Percentiles rank a stretch among this genome's conserved stretches.
Evolutionary conservation across 2,113 vertebrate species (phyloP).

Genomic region (Entomyzon cyanotis): DNA sequence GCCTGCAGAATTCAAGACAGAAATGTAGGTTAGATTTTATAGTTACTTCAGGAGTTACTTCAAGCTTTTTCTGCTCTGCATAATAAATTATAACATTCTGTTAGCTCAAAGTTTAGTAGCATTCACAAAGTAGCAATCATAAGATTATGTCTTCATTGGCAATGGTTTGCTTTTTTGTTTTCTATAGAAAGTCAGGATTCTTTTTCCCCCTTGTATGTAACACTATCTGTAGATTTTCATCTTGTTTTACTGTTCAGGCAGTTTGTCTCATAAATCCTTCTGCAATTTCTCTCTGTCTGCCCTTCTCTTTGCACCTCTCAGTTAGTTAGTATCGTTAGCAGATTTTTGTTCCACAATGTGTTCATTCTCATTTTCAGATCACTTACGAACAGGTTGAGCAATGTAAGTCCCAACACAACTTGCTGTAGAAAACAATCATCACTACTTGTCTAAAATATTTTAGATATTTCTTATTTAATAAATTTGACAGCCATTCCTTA

Average conservation of each 20-base stretch:
- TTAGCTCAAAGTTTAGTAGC: neutral
- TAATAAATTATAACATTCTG: neutral
- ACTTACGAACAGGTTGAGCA: neutral
- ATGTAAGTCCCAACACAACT: neutral
- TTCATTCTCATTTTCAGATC: neutral
- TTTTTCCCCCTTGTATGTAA: neutral
- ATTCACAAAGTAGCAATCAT: neutral
- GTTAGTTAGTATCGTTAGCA: neutral
- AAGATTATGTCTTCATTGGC: neutral
- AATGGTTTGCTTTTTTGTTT: neutral
- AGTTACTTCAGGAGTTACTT: neutral
- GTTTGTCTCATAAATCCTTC: neutral
- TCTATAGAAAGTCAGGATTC: neutral
- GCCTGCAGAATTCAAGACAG: neutral
- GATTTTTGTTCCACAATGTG: neutral
- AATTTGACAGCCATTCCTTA: neutral
- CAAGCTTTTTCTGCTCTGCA: neutral
- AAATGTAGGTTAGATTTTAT: neutral
- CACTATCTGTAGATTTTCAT: neutral
- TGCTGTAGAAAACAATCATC: neutral
- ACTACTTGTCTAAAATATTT: neutral
- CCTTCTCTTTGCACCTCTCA: neutral
- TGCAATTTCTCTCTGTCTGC: neutral
- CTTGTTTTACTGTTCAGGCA: neutral
- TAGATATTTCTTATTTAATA: neutral